Base-by-base conservation (phyloP, 1,140 invertebrate genomes). In the Meloidogyne floridensis region DNA sequence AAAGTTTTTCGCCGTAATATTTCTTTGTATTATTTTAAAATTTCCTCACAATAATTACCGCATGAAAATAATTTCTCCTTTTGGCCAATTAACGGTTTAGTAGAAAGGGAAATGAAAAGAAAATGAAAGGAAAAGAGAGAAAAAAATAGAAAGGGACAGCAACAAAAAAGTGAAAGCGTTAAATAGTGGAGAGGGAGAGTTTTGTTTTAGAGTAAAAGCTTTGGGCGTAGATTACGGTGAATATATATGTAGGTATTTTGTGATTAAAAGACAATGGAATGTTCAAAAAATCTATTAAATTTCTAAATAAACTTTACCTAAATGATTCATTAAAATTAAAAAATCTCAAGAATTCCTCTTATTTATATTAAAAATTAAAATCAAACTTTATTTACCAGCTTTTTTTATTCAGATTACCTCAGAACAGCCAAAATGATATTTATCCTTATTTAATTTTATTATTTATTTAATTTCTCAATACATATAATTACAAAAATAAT, bases 151-250 rank as follows among this genome's bases (percentile, higher is more conserved):
- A 65, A 65, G 32, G 32, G 32, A 18, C 5, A 65, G 7, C 32
- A 56, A 18, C 5, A 11, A 65, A 65, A 59, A 59, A 65, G 59
- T 65, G 59, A 65, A 65, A 65, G 59, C n/a, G 59, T 65, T 65
- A 65, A 65, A n/a, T 65, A 65, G 13, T 54, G 11, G 32, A 54
- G 11, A 11, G 11, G n/a, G 15, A 15, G 13, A 15, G n/a, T 65
- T n/a, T 54, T 54, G 32, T 32, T 32, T 32, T 32, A 32, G 8
- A 65, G n/a, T n/a, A 65, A 65, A 65, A 65, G 59, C 59, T 65
- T 65, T 65, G 59, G 59, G 59, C 11, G 56, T n/a, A 65, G 59
- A 65, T 65, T 65, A 65, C 59, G 59, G 59, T 65, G 59, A 65
- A 65, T 15, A 65, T 5, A 65, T 13, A 65, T n/a, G 18, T 65